Percentiles rank a stretch among this genome's conserved stretches.
phyloP scores from a whole-genome alignment of 2,888 invertebrate genomes.

The Urechis unicinctus region DNA sequence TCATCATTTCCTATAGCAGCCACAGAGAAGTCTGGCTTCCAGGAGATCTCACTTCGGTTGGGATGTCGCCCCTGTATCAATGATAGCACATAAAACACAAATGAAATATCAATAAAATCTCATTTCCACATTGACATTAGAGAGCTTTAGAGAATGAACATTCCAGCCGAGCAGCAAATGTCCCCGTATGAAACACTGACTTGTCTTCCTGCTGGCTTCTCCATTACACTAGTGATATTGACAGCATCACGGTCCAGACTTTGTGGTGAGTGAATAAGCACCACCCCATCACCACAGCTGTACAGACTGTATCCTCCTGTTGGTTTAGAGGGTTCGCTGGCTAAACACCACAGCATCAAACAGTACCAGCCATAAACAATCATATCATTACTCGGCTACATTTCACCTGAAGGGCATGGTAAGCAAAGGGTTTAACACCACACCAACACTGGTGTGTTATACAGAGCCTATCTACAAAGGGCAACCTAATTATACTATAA shows the following conservation, averaged over 20 bases:
- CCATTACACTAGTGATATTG: conserved; percentile 27
- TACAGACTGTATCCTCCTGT: conserved; percentile 51
- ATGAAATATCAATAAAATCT: neutral
- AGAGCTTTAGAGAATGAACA: too few species aligned
- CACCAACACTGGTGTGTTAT: too few species aligned
- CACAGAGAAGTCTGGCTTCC: conserved; percentile 59
- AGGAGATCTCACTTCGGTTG: conserved; percentile 56
- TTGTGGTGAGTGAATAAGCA: conserved; percentile 38
- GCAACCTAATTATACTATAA: too few species aligned
- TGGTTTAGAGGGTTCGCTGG: neutral
- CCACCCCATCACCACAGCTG: conserved; percentile 61
- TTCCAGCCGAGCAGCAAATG: too few species aligned
- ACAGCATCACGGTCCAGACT: conserved; percentile 31
- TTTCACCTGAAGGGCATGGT: too few species aligned
- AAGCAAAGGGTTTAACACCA: too few species aligned
- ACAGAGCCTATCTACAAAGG: too few species aligned
- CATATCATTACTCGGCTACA: too few species aligned
- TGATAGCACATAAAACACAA: too few species aligned
- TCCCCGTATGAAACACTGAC: too few species aligned
- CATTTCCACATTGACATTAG: too few species aligned
- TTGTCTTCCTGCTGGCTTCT: conserved; percentile 3
- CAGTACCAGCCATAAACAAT: neutral
- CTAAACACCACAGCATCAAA: neutral
- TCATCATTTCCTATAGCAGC: conserved; percentile 61
- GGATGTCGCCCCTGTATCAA: conserved; percentile 2